Conservation (phyloP, 2,888 invertebrate genomes). For the Zygothrica quintamaculata region DNA sequence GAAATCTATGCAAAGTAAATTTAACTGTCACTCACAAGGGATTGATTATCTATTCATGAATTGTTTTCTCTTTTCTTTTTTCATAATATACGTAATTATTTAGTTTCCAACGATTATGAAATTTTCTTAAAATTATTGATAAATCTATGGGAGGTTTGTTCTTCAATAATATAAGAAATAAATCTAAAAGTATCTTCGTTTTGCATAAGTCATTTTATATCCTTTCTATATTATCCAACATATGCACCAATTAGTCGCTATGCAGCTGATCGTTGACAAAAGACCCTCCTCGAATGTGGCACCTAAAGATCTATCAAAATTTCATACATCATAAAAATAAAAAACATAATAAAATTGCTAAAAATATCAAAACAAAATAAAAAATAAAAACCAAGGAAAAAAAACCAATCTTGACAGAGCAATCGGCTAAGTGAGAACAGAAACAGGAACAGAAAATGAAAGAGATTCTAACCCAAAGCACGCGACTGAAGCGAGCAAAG, state of each 20-base stretch:
- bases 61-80: no score
- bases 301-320: conserved; percentile 53
- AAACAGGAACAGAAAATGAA: background rate
- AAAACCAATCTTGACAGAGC: conserved; percentile 24
- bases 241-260: conserved; percentile 39
- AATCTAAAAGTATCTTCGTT: no score
- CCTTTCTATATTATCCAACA: background rate
- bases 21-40: conserved; percentile 65
- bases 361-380: conserved; percentile 64
- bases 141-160: conserved; percentile 37
- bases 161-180: no score
- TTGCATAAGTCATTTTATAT: no score
- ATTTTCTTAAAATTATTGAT: conserved; percentile 33
- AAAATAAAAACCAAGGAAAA: conserved; percentile 17
- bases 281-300: conserved; percentile 1
- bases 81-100: conserved; percentile 36
- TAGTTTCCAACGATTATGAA: conserved; percentile 6
- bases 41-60: conserved; percentile 43
- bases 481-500: conserved; percentile 67
- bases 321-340: conserved; percentile 66
- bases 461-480: conserved; percentile 43
- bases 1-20: conserved; percentile 51
- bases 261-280: conserved; percentile 36
- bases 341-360: conserved; percentile 64
- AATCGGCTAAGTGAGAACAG: conserved; percentile 30